Conservation (phyloP, 2,113 vertebrate genomes). For the Equus quagga region DNA sequence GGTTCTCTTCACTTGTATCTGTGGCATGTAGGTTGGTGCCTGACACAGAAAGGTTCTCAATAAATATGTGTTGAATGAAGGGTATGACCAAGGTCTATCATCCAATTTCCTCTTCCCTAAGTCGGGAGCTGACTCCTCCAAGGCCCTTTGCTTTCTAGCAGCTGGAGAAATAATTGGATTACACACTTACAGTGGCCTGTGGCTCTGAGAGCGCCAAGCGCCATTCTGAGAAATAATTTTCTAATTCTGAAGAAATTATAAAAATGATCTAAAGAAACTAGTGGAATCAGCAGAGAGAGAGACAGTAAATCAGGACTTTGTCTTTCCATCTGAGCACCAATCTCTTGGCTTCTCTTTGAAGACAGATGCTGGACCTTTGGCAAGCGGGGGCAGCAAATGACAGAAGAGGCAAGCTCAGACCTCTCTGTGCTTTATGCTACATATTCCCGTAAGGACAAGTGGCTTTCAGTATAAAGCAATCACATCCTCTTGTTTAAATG, state of each 20-base stretch:
- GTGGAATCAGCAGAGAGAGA: background rate
- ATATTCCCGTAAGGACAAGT: background rate
- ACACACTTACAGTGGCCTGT: background rate
- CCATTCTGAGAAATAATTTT: background rate
- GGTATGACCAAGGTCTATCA: background rate
- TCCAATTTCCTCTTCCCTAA: background rate
- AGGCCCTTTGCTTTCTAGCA: background rate
- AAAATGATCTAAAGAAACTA: background rate
- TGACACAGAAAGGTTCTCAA: background rate
- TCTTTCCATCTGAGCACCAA: background rate
- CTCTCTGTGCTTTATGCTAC: background rate
- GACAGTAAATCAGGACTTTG: background rate
- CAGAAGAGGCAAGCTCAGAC: background rate
- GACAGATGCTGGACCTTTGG: background rate
- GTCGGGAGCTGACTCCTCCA: background rate
- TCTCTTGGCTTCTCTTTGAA: background rate
- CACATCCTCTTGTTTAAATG: background rate
- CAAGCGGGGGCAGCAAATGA: background rate
- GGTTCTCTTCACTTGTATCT: background rate
- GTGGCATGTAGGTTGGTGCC: background rate
- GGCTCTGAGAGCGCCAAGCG: background rate
- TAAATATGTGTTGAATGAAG: background rate
- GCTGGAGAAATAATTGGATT: background rate
- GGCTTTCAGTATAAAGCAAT: background rate
- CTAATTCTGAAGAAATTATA: background rate